Evolutionary conservation across 2,888 invertebrate species (phyloP).

Genomic region (Gortyna flavago): DNA sequence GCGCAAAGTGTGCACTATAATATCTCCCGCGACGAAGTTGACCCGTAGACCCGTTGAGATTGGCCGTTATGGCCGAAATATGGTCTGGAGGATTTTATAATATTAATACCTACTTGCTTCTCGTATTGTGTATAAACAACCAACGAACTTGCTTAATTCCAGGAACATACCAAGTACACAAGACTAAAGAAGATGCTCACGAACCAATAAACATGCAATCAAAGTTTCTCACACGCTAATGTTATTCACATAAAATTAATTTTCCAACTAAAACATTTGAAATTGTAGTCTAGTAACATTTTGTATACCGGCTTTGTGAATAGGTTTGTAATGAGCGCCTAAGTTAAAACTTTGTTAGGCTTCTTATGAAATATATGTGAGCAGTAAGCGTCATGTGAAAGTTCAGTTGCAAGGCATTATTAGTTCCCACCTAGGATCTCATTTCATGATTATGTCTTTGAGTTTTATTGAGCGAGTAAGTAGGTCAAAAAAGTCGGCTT

Average conservation of each 20-base stretch:
- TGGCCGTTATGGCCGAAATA: too few species aligned
- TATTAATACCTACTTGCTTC: background rate
- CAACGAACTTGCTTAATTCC: background rate
- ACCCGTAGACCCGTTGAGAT: too few species aligned
- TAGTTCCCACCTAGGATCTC: slow-evolving; percentile 29
- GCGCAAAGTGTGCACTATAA: too few species aligned
- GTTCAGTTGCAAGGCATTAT: slow-evolving; percentile 33
- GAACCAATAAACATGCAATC: slow-evolving; percentile 43
- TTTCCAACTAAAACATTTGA: slow-evolving; percentile 50
- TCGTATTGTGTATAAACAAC: background rate
- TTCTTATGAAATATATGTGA: slow-evolving; percentile 41
- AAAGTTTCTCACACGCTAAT: slow-evolving; percentile 32
- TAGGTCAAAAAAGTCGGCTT: background rate
- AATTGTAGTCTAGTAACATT: slow-evolving; percentile 52
- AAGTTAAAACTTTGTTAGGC: slow-evolving; percentile 44
- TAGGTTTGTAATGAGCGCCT: slow-evolving; percentile 46
- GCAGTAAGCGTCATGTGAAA: slow-evolving; percentile 24
- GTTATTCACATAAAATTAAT: slow-evolving; percentile 42
- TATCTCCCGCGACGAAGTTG: too few species aligned
- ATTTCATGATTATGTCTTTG: slow-evolving; percentile 22
- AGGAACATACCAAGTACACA: background rate
- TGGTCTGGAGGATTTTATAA: too few species aligned
- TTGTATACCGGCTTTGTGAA: slow-evolving; percentile 55
- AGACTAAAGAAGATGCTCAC: slow-evolving; percentile 15
- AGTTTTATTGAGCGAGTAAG: background rate